Evolutionary conservation across 2,888 invertebrate species (phyloP).

Genomic region (Lottia scabra): DNA sequence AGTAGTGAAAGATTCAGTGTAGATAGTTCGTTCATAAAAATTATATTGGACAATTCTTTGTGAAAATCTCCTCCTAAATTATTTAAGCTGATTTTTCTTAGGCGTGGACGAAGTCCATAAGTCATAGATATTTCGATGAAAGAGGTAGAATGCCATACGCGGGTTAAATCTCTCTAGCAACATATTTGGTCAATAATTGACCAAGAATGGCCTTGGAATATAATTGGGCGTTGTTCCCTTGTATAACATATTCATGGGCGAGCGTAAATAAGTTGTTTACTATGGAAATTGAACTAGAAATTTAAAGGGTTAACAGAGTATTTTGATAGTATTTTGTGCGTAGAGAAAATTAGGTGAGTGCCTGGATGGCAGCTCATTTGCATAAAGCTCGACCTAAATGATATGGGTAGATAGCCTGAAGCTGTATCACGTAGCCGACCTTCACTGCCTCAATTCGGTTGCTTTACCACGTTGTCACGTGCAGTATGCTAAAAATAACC

Average conservation of each 20-base stretch:
- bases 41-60: too few species aligned
- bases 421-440: neutral
- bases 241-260: neutral
- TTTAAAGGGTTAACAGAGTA: neutral
- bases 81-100: too few species aligned
- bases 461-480: neutral
- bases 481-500: neutral
- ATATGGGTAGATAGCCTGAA: neutral
- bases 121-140: neutral
- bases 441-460: neutral
- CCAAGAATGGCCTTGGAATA: neutral
- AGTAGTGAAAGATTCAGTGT: too few species aligned
- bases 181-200: too few species aligned
- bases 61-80: too few species aligned
- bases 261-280: neutral
- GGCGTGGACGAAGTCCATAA: too few species aligned
- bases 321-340: conserved; percentile 4
- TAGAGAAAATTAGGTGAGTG: neutral
- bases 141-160: neutral
- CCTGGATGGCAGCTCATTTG: neutral
- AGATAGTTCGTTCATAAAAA: too few species aligned
- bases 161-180: neutral
- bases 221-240: neutral
- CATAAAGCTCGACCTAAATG: neutral
- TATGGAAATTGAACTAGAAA: neutral